Conservation (phyloP, 2,888 invertebrate genomes). For the Drosophila meridionalis region DNA sequence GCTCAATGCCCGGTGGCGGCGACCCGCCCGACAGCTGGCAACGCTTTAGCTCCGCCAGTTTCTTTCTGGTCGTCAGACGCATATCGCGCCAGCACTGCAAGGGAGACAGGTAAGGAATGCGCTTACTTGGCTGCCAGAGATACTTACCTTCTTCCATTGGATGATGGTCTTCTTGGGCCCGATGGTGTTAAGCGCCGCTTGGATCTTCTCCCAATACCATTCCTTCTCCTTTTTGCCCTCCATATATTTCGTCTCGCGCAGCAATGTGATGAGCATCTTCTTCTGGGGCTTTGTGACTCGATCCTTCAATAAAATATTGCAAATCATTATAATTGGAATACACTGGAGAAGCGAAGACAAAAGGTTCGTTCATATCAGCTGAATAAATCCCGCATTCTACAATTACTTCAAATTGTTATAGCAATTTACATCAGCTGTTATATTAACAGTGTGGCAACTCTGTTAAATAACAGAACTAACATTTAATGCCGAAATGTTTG, state of each 20-base stretch:
- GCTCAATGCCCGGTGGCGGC: constrained; percentile 83
- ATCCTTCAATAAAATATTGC: constrained; percentile 82
- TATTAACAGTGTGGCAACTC: constrained; percentile 11
- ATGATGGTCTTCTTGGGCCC: constrained; percentile 84
- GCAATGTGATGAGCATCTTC: constrained; percentile 83
- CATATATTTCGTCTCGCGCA: constrained; percentile 84
- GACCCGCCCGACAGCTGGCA: constrained; percentile 84
- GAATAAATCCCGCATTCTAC: not conserved
- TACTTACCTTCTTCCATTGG: constrained; percentile 83
- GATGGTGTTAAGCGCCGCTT: constrained; percentile 83
- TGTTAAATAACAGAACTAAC: constrained; percentile 4
- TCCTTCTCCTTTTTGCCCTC: constrained; percentile 84
- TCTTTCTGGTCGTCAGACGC: constrained; percentile 83
- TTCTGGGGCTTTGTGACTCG: constrained; percentile 85
- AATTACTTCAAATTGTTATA: not conserved
- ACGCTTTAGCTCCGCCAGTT: constrained; percentile 83
- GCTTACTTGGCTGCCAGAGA: fast-evolving
- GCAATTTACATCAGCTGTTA: constrained; percentile 22
- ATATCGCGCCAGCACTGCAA: constrained; percentile 84
- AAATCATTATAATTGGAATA: constrained; percentile 42
- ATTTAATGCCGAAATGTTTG: constrained; percentile 1
- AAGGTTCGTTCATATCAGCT: not conserved
- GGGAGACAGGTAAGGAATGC: not conserved
- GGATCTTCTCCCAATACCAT: constrained; percentile 85
- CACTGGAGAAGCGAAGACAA: not conserved